Evolutionary conservation across 2,113 vertebrate species (phyloP).

Genomic region (Elanoides forficatus): DNA sequence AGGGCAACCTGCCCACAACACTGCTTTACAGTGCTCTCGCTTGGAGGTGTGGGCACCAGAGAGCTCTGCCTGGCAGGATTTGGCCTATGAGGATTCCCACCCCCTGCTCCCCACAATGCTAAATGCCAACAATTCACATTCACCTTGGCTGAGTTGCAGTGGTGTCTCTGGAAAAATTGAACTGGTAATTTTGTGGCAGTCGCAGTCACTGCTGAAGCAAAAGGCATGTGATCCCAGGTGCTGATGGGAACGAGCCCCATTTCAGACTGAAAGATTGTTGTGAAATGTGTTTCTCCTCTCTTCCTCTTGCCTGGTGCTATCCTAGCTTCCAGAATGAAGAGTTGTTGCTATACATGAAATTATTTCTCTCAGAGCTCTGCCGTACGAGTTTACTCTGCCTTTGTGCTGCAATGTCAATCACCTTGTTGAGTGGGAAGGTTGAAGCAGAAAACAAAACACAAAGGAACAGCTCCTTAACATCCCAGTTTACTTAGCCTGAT

Average conservation of each 20-base stretch:
- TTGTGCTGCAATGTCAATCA: not conserved
- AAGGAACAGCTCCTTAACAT: not conserved
- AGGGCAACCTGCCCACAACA: fast-evolving
- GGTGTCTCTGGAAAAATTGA: not conserved
- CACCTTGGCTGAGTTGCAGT: not conserved
- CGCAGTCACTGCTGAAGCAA: not conserved
- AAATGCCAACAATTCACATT: fast-evolving
- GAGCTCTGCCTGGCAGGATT: not conserved
- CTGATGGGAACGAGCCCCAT: not conserved
- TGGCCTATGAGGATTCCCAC: not conserved
- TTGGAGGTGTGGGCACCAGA: not conserved
- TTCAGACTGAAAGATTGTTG: not conserved
- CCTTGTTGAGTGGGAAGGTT: not conserved
- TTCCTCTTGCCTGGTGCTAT: not conserved
- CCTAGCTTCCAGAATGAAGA: not conserved
- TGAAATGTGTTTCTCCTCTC: not conserved
- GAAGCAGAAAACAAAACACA: not conserved
- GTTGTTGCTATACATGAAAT: not conserved
- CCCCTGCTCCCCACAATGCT: not conserved
- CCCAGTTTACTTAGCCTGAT: not conserved
- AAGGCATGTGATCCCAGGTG: not conserved
- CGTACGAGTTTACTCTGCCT: not conserved
- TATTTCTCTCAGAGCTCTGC: not conserved
- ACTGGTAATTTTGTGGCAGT: not conserved
- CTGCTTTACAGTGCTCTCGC: not conserved